Percentiles rank a stretch among this genome's conserved stretches.
These are phyloP conservation scores for Valencia hispanica DNA, from an alignment of 2,797 vertebrate genomes.

Conservation along the genomic window DNA sequence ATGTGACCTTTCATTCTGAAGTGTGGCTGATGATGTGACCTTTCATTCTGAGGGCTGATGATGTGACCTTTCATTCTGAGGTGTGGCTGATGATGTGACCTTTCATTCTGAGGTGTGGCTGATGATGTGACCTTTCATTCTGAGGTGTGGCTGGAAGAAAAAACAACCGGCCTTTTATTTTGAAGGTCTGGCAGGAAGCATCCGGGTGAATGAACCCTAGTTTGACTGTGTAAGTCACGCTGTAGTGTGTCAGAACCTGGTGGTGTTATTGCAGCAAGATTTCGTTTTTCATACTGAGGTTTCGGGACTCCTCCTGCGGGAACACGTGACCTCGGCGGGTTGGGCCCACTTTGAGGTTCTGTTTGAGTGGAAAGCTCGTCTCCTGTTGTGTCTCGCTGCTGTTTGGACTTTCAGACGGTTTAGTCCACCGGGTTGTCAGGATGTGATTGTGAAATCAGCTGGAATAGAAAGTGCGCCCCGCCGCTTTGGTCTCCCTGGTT, in stretches of 20 bases:
- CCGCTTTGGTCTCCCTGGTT: too few relatives aligned
- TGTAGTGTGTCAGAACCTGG: too few relatives aligned
- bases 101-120: neutral
- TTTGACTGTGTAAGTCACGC: too few relatives aligned
- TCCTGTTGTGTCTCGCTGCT: too few relatives aligned
- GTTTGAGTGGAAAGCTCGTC: neutral
- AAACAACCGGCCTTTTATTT: too few relatives aligned
- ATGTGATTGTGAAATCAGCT: neutral
- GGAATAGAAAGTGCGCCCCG: too few relatives aligned
- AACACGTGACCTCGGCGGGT: neutral
- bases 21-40: neutral
- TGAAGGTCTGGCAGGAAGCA: neutral
- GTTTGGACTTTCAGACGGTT: neutral
- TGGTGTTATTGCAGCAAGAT: neutral
- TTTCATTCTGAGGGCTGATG: neutral
- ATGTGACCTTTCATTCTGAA: slow-evolving; percentile 1
- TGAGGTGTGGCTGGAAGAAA: neutral
- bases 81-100: neutral
- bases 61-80: neutral
- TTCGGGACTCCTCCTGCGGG: neutral
- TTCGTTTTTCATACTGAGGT: neutral
- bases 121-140: neutral
- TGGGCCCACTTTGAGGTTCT: neutral
- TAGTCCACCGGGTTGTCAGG: neutral
- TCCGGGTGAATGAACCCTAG: too few relatives aligned